Evolutionary conservation across 2,888 invertebrate genomes (phyloP), one percentile per base, ranked within the genome.

Genomic region (Thera britannica): DNA sequence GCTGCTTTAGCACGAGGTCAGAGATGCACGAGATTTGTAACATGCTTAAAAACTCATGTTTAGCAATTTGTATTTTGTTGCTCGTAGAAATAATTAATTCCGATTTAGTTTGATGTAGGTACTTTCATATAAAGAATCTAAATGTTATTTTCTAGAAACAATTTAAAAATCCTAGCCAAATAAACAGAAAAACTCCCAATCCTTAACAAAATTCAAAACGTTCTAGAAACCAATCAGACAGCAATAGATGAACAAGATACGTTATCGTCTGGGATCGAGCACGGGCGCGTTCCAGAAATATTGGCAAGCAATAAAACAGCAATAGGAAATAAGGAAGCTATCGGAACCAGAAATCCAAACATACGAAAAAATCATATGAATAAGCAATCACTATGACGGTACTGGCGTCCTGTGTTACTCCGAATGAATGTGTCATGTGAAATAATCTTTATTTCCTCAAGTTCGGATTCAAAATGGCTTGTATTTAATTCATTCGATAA

Each of bases 261-360:
- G 84, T 86, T 86, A 87, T 87, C 80, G 80, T 75, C 79, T 78
- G 81, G 73, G 75, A 74, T 74, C 75, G 79, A 70, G 78, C 77
- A 57, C 85, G 38, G 36, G 34, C 11, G 56, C 41, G 85, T 88
- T 82, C 83, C 79, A 76, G 85, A 92, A 87, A 92, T 92, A 90
- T 90, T 62, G 84, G 86, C 84, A 81, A 82, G 87, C 87, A 90
- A 92, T 92, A 93, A 93, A 93, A 93, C 88, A 87, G 82, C 87
- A 84, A 88, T 85, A 85, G 83, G 86, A 83, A 86, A 91, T 90
- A 88, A 86, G 87, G 83, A 87, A 87, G 87, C 87, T 82, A 89
- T 88, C 83, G 83, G 80, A 77, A 77, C 77, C 82, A 75, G 71
- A 75, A 80, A 80, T 78, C 75, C 83, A 70, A 69, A 70, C 83